Evolutionary conservation across 2,113 vertebrate species (phyloP).

Genomic region (Lagenorhynchus albirostris): DNA sequence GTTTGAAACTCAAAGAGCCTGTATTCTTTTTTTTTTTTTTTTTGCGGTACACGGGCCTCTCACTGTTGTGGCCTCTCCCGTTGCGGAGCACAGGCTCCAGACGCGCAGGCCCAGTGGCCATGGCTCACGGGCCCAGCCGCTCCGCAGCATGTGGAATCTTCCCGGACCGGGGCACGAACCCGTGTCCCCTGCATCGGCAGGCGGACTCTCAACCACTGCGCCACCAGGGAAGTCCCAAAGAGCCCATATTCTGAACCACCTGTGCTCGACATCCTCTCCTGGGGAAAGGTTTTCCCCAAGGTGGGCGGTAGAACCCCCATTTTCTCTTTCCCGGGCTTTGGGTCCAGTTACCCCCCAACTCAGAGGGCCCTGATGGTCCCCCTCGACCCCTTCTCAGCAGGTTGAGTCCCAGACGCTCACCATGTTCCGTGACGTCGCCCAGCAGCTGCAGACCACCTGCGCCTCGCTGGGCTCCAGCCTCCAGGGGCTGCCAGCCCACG

Average conservation of each 20-base stretch:
- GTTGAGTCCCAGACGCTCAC: slow-evolving; percentile 77
- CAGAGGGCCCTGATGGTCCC: fast-evolving
- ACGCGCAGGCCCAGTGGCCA: no score
- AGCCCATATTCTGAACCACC: fast-evolving
- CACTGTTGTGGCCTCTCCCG: no score
- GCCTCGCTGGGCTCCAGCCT: slow-evolving; percentile 83
- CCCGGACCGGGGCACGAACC: no score
- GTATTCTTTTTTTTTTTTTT: no score
- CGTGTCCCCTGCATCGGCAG: no score
- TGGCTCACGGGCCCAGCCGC: no score
- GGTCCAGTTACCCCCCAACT: no score
- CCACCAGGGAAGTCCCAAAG: background rate
- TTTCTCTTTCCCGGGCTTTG: background rate
- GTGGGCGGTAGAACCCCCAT: fast-evolving
- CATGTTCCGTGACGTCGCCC: slow-evolving; percentile 87
- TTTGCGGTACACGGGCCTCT: no score
- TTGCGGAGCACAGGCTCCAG: no score
- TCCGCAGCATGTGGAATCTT: no score
- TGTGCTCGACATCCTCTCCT: fast-evolving
- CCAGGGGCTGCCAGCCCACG: slow-evolving; percentile 88
- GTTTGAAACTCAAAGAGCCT: background rate
- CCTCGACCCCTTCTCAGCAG: slow-evolving; percentile 63
- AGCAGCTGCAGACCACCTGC: slow-evolving; percentile 85
- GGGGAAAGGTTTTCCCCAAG: background rate
- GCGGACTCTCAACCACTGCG: no score